These are phyloP conservation scores for Hycleus cichorii DNA, from an alignment of 1,140 invertebrate genomes.

Conservation along the genomic window DNA sequence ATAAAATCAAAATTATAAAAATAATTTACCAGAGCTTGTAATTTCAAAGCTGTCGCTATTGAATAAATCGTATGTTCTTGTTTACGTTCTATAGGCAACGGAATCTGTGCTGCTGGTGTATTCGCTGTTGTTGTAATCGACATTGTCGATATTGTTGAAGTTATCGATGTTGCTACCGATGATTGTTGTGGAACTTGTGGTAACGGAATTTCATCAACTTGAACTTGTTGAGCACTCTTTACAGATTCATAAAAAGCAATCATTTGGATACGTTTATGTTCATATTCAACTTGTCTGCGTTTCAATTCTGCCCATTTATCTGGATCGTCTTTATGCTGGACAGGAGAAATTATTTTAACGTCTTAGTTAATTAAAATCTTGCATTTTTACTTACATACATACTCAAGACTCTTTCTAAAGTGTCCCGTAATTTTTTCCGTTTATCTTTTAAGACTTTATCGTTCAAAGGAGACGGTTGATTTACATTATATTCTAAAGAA, in stretches of 20 bases:
- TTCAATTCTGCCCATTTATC: conserved; percentile 89
- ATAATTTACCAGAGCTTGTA: conserved; percentile 33
- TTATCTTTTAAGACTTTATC: conserved; percentile 97
- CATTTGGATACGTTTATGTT: conserved; percentile 75
- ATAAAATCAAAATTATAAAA: not conserved
- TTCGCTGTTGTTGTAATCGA: not conserved
- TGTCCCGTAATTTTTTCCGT: conserved; percentile 91
- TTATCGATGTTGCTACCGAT: no score
- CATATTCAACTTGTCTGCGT: conserved; percentile 87
- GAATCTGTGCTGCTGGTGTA: conserved; percentile 52
- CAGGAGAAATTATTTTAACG: conserved; percentile 11
- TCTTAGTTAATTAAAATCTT: not conserved
- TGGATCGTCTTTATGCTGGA: conserved; percentile 90
- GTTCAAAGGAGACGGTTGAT: conserved; percentile 87
- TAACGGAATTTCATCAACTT: conserved; percentile 94
- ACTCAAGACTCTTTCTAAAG: conserved; percentile 85
- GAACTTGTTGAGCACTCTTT: conserved; percentile 87
- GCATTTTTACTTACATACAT: conserved; percentile 82
- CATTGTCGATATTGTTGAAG: no score
- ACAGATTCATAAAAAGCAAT: conserved; percentile 94
- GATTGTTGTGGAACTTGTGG: conserved; percentile 52
- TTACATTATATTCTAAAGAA: conserved; percentile 82
- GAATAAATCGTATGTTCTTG: conserved; percentile 42
- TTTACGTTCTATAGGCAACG: conserved; percentile 52
- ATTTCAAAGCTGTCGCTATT: conserved; percentile 38